Evolutionary conservation across 2,797 vertebrate species (phyloP).

Genomic region (Sebastolobus altivelis): DNA sequence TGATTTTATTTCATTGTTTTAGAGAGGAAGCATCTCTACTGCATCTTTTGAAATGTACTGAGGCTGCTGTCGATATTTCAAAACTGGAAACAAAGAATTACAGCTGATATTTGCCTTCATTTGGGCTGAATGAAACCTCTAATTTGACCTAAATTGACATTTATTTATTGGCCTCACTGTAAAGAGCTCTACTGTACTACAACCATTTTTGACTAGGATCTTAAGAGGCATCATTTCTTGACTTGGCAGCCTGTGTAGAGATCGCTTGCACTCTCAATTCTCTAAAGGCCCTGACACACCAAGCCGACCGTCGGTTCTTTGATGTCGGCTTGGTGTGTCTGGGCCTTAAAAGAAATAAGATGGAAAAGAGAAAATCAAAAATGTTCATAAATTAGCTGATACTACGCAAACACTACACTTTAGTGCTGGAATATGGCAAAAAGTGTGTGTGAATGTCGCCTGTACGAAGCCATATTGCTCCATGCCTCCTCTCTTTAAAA

Average conservation of each 20-base stretch:
- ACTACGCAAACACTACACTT: background rate
- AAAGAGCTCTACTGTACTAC: background rate
- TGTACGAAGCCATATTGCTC: background rate
- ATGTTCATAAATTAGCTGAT: background rate
- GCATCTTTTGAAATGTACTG: background rate
- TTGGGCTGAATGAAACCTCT: background rate
- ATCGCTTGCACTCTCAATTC: background rate
- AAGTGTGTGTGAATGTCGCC: background rate
- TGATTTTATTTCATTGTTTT: background rate
- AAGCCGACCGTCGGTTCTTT: background rate
- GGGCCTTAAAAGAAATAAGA: background rate
- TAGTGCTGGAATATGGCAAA: background rate
- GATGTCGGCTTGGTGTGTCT: background rate
- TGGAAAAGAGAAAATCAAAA: background rate
- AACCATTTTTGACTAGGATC: background rate
- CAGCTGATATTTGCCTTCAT: background rate
- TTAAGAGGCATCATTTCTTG: conserved; percentile 2
- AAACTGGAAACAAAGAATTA: background rate
- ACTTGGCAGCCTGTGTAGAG: background rate
- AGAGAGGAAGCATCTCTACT: background rate
- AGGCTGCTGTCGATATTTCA: background rate
- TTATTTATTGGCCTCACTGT: background rate
- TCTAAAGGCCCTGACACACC: background rate
- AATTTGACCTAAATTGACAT: background rate
- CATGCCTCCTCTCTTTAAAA: background rate